Evolutionary conservation across 2,113 vertebrate genomes (phyloP).

Genomic region (Trachemys scripta): DNA sequence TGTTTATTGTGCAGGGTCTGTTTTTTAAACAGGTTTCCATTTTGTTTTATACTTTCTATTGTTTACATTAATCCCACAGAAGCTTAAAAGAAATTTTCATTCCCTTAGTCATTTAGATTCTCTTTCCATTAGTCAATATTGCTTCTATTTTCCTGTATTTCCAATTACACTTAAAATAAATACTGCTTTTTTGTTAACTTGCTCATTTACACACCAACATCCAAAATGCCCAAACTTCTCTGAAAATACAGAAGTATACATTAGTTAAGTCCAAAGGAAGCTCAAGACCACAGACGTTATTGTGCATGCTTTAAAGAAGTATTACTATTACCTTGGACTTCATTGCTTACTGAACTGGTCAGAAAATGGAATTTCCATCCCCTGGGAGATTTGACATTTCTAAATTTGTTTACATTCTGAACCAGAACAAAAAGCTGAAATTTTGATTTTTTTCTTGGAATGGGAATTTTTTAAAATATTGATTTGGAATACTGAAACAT

Average conservation of each 20-base stretch:
- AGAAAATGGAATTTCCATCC: background rate
- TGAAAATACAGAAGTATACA: background rate
- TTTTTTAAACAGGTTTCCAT: background rate
- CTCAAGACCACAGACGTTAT: background rate
- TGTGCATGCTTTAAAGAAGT: background rate
- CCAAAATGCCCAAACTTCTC: background rate
- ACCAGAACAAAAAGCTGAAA: background rate
- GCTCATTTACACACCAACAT: background rate
- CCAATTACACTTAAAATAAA: background rate
- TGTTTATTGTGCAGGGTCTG: background rate
- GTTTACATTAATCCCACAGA: background rate
- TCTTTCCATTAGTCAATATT: background rate
- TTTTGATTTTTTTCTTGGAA: background rate
- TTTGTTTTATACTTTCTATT: background rate
- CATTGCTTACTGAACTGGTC: background rate
- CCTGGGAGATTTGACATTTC: background rate
- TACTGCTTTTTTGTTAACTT: background rate
- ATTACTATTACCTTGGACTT: background rate
- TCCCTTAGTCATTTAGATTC: background rate
- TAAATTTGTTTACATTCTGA: background rate
- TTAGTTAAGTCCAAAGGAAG: background rate
- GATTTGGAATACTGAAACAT: background rate
- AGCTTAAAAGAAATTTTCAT: background rate
- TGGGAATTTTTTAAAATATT: background rate
- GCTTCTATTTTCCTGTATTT: background rate